Evolutionary conservation across 2,888 invertebrate genomes (phyloP), one percentile per base, ranked within the genome.

Genomic region (Microplitis deprimator): DNA sequence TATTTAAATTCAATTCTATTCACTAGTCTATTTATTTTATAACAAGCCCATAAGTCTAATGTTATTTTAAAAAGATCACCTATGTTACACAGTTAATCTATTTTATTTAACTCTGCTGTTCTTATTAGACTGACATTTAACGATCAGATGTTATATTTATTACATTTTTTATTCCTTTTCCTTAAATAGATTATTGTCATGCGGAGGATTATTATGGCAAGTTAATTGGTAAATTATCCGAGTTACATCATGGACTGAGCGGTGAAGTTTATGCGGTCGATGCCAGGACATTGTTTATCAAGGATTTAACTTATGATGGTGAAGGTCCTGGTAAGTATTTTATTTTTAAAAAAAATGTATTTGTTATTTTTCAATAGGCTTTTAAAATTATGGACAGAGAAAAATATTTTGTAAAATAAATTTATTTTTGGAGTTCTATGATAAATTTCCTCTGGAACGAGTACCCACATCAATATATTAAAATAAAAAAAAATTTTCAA

Each of bases 261-360:
- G 97, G 97, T 8, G 94, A 94, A 85, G 96, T 97, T 75, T 97
- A 93, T 90, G 97, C 96, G 5, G 96, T 97, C 0, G 97, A 97
- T 90, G 94, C 96, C 72, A 92, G 96, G 85, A 97, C 97, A 72
- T 90, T 97, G 77, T 96, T 95, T 91, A 92, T 97, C 84, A 94
- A 96, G 89, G 95, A 95, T 91, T 96, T 97, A 91, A 95, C 94
- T 82, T 97, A 97, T 89, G 97, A 97, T 86, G 97, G 97, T 77
- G 95, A 96, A 90, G 97, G 96, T 70, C 97, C 97, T 89, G 95
- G 96, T 96, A 85, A 89, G 90, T 77, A 70, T 65, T 50, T 67
- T n/a, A 67, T 70, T 40, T 5, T 3, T 3, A 29, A 29, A 29
- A 29, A 29, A 29, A 29, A 29, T 2, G 29, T 0, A 29, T 29